Evolutionary conservation across 2,888 invertebrate genomes (phyloP).

Genomic region (Ceriagrion tenellum): DNA sequence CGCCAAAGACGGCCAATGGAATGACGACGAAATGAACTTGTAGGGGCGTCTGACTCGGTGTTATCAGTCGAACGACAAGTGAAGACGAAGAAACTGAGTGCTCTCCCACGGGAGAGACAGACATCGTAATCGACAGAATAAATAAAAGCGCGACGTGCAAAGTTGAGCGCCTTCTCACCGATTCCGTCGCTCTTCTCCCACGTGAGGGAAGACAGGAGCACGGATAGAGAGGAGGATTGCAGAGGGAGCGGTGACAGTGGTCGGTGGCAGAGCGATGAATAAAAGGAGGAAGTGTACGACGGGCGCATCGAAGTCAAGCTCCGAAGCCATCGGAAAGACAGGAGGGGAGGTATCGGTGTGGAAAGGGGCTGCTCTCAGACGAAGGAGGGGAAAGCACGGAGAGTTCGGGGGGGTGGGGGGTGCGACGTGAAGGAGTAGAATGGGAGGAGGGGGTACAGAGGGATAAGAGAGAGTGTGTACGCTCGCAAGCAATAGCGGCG

Average conservation of each 20-base stretch:
- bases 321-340: slow-evolving; percentile 11
- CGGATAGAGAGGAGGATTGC: neutral
- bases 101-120: neutral
- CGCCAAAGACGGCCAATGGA: neutral
- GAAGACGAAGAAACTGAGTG: neutral
- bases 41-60: neutral
- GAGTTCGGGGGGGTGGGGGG: too few species aligned
- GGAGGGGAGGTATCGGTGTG: neutral
- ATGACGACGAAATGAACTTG: neutral
- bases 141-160: slow-evolving; percentile 5
- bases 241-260: neutral
- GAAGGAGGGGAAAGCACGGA: neutral
- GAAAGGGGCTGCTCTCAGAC: too few species aligned
- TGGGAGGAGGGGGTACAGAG: neutral
- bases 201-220: neutral
- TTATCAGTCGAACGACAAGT: neutral
- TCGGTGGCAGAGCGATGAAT: neutral
- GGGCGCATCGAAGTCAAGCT: slow-evolving; percentile 9
- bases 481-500: slow-evolving; percentile 9
- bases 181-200: neutral
- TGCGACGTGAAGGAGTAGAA: neutral
- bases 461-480: neutral
- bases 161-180: neutral
- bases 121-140: neutral
- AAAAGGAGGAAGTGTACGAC: slow-evolving; percentile 2